Evolutionary conservation across 2,888 invertebrate genomes (phyloP).

Genomic region (Gortyna flavago): DNA sequence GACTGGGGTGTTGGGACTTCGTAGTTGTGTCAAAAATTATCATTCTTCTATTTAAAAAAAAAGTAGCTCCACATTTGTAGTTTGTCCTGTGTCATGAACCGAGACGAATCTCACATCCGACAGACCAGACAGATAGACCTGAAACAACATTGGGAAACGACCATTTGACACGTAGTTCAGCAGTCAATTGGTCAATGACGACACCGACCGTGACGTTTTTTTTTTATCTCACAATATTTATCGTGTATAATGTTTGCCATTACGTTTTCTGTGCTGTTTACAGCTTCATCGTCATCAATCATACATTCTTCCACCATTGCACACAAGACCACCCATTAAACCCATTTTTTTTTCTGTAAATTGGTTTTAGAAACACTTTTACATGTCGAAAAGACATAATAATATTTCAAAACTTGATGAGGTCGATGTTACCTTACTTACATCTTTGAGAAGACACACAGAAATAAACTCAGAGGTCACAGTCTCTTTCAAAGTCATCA

Average conservation of each 20-base stretch:
- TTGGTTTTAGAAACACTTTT: background rate
- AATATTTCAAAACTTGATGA: background rate
- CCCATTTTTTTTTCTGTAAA: background rate
- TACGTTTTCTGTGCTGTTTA: background rate
- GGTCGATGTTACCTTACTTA: background rate
- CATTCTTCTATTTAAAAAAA: background rate
- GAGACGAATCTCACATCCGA: too few species aligned
- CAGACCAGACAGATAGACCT: too few species aligned
- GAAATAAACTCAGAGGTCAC: too few species aligned
- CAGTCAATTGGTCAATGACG: background rate
- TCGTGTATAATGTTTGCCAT: background rate
- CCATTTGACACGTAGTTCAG: background rate
- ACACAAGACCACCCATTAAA: background rate
- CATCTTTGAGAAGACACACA: background rate
- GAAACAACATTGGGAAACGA: too few species aligned
- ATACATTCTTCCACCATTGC: background rate
- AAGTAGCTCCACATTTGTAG: background rate
- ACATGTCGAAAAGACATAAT: background rate
- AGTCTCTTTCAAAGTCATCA: too few species aligned
- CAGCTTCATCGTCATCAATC: background rate
- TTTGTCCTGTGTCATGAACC: too few species aligned
- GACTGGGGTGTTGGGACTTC: slow-evolving; percentile 22
- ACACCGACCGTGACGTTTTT: background rate
- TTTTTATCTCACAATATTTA: background rate
- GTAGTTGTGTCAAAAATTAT: background rate